phyloP scores from a whole-genome alignment of 2,113 vertebrate genomes.

The Struthio camelus region DNA sequence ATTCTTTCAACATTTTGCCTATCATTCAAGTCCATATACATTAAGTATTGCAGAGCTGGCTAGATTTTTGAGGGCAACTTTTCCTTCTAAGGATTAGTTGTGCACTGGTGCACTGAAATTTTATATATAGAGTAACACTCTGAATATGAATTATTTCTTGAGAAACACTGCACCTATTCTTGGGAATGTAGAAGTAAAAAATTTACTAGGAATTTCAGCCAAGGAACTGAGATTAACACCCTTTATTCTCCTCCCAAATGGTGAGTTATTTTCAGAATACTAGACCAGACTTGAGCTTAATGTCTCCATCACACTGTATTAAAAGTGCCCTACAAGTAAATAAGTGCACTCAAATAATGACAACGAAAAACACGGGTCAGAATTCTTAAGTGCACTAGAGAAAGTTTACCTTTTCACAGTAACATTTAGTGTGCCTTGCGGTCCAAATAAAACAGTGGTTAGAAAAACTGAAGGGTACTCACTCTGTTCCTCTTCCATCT shows the following conservation, averaged over 20 bases:
- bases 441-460: constrained; percentile 13
- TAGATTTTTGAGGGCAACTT: constrained; percentile 39
- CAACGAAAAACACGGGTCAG: constrained; percentile 8
- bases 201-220: constrained; percentile 37
- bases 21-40: constrained; percentile 19
- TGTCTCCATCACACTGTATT: constrained; percentile 36
- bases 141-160: constrained; percentile 37
- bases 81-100: constrained; percentile 43
- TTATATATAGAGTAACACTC: constrained; percentile 38
- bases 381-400: neutral
- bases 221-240: constrained; percentile 35
- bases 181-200: constrained; percentile 33
- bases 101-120: neutral
- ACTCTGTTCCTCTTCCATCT: neutral
- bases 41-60: neutral
- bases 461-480: neutral
- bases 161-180: constrained; percentile 32
- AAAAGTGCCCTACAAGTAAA: constrained; percentile 31
- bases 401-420: constrained; percentile 12
- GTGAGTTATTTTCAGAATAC: constrained; percentile 54
- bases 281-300: constrained; percentile 28
- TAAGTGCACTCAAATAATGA: neutral
- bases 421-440: neutral
- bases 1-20: constrained; percentile 48
- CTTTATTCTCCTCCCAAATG: constrained; percentile 54